phyloP scores from a whole-genome alignment of 1,140 invertebrate genomes.

The Onthophagus taurus region DNA sequence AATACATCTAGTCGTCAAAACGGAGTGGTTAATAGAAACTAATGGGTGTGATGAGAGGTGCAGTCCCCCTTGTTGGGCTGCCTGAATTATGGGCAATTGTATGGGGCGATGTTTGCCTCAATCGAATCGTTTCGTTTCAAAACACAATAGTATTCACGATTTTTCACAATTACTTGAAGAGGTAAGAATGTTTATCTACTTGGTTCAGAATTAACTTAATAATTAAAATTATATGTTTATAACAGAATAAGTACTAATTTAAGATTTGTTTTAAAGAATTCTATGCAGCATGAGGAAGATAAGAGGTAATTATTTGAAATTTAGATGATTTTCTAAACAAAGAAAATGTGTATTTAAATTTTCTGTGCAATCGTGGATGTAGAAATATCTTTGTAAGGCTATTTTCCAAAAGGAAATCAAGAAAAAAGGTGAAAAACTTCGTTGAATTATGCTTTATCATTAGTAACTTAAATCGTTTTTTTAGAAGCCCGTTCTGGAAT shows the following conservation, averaged over 20 bases:
- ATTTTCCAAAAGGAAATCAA: slow-evolving; percentile 25
- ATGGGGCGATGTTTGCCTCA: slow-evolving; percentile 41
- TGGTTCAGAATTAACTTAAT: neutral
- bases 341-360: no score
- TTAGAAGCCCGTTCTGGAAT: slow-evolving; percentile 36
- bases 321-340: slow-evolving; percentile 1
- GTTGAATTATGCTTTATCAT: slow-evolving; percentile 10
- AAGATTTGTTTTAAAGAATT: slow-evolving; percentile 12
- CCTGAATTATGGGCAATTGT: slow-evolving; percentile 42
- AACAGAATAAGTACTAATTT: no score
- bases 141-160: slow-evolving; percentile 23
- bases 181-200: slow-evolving; percentile 18
- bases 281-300: slow-evolving; percentile 1
- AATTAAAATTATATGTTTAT: slow-evolving; percentile 1
- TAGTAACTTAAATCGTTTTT: slow-evolving; percentile 17
- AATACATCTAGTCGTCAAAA: slow-evolving; percentile 10
- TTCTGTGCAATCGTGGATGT: slow-evolving; percentile 11
- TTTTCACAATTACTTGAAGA: slow-evolving; percentile 32
- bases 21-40: slow-evolving; percentile 15
- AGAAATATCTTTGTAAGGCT: slow-evolving; percentile 26
- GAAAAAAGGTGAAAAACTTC: slow-evolving; percentile 12
- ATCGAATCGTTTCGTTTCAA: slow-evolving; percentile 20
- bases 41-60: slow-evolving; percentile 30
- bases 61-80: slow-evolving; percentile 36
- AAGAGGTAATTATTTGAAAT: slow-evolving; percentile 13